Conservation (phyloP, 2,888 invertebrate species). For the Peribatodes rhomboidaria region DNA sequence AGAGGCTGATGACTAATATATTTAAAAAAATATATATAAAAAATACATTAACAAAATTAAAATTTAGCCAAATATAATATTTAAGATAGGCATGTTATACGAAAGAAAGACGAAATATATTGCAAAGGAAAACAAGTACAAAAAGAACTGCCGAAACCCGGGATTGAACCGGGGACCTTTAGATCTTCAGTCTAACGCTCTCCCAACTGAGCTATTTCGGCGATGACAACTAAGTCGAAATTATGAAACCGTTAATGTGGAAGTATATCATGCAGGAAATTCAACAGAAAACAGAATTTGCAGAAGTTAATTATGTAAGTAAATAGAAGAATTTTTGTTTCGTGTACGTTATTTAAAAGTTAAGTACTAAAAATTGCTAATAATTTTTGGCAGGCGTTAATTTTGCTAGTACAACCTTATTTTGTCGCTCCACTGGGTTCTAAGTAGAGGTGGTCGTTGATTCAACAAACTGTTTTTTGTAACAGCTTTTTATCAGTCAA, state of each 20-base stretch:
- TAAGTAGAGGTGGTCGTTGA: too few relatives aligned
- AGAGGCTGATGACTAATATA: background rate
- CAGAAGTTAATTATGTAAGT: too few relatives aligned
- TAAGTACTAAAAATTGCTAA: background rate
- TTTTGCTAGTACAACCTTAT: too few relatives aligned
- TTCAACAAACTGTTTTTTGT: too few relatives aligned
- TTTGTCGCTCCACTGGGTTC: too few relatives aligned
- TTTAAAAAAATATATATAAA: background rate
- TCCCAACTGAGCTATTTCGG: constrained; percentile 41
- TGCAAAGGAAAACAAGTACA: constrained; percentile 7
- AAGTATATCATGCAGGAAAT: background rate
- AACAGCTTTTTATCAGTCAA: too few relatives aligned
- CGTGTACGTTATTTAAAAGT: too few relatives aligned
- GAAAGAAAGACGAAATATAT: too few relatives aligned
- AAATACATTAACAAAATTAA: background rate
- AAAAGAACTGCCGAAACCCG: constrained; percentile 35
- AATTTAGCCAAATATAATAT: too few relatives aligned
- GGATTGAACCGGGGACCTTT: constrained; percentile 38
- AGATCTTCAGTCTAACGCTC: constrained; percentile 39
- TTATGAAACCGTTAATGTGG: background rate
- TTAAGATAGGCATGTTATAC: too few relatives aligned
- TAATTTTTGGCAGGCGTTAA: constrained; percentile 1
- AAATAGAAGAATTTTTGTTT: too few relatives aligned
- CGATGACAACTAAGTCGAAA: constrained; percentile 5
- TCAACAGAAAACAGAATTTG: too few relatives aligned